phyloP scores from a whole-genome alignment of 2,113 vertebrate species.

The Edolisoma coerulescens region DNA sequence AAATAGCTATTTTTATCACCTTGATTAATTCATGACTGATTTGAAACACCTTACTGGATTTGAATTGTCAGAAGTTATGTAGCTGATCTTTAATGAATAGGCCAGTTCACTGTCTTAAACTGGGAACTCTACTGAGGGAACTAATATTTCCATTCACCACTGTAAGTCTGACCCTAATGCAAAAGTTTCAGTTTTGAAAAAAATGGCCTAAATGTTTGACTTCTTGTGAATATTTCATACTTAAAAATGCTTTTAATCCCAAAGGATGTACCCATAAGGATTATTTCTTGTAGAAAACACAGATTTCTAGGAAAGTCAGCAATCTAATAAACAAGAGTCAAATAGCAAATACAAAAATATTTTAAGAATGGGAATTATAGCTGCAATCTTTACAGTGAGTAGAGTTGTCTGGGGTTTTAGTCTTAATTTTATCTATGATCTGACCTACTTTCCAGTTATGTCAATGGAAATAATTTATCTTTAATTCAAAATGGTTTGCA shows the following conservation, averaged over 20 bases:
- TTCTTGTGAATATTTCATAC: neutral
- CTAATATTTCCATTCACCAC: neutral
- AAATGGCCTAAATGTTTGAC: neutral
- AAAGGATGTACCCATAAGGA: neutral
- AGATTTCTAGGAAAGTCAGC: neutral
- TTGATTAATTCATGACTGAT: neutral
- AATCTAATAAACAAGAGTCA: neutral
- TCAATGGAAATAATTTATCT: neutral
- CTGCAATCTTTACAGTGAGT: neutral
- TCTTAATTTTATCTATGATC: neutral
- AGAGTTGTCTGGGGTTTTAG: neutral
- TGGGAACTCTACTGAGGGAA: neutral
- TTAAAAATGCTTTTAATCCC: neutral
- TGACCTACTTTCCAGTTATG: neutral
- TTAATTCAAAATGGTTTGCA: neutral
- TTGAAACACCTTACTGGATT: neutral
- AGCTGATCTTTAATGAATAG: neutral
- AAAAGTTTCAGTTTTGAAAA: neutral
- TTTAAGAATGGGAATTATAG: neutral
- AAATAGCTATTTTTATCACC: neutral
- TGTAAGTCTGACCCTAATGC: neutral
- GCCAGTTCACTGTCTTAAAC: neutral
- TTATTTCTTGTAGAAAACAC: neutral
- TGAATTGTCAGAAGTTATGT: neutral
- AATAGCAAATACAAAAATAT: neutral